These are phyloP conservation scores for Stichodactyla helianthus DNA, from an alignment of 64 coral and sea anemone species.

Conservation along the genomic window DNA sequence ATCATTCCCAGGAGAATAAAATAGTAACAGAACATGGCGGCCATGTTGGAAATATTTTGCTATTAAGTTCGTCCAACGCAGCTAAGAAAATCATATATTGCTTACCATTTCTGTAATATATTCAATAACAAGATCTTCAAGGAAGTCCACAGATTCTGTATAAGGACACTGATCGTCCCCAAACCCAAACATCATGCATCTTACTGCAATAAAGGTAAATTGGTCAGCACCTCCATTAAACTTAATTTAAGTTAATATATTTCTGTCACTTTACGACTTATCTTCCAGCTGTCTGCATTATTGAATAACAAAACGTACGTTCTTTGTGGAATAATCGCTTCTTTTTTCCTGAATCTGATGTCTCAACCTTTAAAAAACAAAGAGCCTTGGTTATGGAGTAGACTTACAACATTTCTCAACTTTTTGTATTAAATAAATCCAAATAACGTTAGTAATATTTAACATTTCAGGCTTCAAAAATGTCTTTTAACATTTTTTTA, in stretches of 20 bases:
- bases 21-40: no score
- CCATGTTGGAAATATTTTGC: no score
- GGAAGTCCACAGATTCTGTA: slow-evolving; percentile 91
- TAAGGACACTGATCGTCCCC: slow-evolving; percentile 97
- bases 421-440: not conserved
- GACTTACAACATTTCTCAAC: not conserved
- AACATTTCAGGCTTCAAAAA: not conserved
- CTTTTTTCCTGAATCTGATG: slow-evolving; percentile 47
- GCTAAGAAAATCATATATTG: not conserved
- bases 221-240: no score
- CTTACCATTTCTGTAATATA: slow-evolving; percentile 99
- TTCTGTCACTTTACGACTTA: no score
- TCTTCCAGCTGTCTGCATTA: no score
- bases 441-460: not conserved
- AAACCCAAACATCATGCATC: slow-evolving; percentile 99
- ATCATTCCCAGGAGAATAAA: no score
- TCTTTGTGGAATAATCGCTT: slow-evolving; percentile 89
- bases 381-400: not conserved
- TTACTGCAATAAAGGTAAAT: slow-evolving; percentile 39
- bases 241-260: no score
- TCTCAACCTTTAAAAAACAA: slow-evolving; percentile 47
- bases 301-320: slow-evolving; percentile 44
- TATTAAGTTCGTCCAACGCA: not conserved
- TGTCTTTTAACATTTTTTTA: not conserved
- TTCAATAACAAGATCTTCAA: slow-evolving; percentile 95